Conservation (phyloP, 2,113 vertebrate species). For the Stomatorhinus ivindoensis region DNA sequence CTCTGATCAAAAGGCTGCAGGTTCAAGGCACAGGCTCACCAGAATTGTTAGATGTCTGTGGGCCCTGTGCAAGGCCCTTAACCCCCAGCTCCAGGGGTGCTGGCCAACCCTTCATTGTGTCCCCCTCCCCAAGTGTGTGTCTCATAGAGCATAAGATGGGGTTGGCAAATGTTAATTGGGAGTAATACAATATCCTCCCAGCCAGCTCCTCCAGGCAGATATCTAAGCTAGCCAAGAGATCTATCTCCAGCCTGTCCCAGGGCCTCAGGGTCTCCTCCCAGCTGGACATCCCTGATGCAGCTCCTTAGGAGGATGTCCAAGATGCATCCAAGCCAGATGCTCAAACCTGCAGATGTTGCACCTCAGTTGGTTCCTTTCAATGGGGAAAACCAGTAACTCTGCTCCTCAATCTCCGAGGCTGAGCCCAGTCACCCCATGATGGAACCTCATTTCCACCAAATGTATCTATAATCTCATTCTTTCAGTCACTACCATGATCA, state of each 20-base stretch:
- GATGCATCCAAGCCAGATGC: background rate
- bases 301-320: no score
- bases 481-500: background rate
- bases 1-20: background rate
- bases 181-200: background rate
- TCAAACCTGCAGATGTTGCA: background rate
- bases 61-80: background rate
- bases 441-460: background rate
- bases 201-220: background rate
- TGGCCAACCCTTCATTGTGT: no score
- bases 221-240: no score
- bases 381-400: background rate
- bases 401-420: background rate
- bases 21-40: background rate
- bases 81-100: background rate
- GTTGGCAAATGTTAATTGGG: background rate
- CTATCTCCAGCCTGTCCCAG: background rate
- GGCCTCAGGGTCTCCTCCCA: background rate
- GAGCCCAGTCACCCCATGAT: background rate
- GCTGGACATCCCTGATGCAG: background rate
- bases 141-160: background rate
- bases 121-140: background rate
- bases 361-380: background rate
- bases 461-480: background rate
- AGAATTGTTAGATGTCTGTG: background rate